Conservation (phyloP, 2,888 invertebrate genomes). For the Pocota personata region DNA sequence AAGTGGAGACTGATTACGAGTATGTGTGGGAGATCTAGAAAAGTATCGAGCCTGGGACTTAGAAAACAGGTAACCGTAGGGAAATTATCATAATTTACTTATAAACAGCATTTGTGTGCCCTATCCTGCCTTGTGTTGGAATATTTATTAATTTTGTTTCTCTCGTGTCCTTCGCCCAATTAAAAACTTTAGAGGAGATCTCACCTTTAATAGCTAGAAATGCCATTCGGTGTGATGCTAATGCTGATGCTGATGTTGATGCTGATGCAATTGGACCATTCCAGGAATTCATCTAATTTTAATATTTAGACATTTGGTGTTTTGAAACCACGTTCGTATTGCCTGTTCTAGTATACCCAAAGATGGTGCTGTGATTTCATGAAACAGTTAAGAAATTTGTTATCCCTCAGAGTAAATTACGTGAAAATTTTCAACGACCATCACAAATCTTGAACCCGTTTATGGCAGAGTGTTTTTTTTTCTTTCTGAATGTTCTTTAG, state of each 20-base stretch:
- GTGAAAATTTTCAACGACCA: constrained; percentile 65
- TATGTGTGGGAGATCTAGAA: constrained; percentile 45
- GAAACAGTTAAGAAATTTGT: constrained; percentile 51
- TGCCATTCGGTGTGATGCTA: constrained; percentile 34
- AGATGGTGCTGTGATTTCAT: constrained; percentile 49
- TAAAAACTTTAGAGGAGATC: constrained; percentile 24
- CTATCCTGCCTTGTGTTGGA: neutral
- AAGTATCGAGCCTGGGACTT: constrained; percentile 1
- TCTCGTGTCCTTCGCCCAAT: constrained; percentile 52
- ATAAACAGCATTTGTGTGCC: neutral
- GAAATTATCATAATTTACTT: constrained; percentile 52
- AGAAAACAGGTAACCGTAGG: constrained; percentile 30
- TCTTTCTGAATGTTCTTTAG: constrained; percentile 29
- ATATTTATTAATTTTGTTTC: constrained; percentile 44
- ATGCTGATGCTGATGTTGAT: too few relatives aligned
- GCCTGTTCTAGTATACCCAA: neutral
- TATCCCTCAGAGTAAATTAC: constrained; percentile 58
- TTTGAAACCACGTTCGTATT: constrained; percentile 13
- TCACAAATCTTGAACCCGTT: constrained; percentile 64
- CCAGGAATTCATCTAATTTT: constrained; percentile 52
- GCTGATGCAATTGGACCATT: constrained; percentile 56
- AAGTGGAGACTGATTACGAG: constrained; percentile 30
- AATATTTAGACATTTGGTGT: constrained; percentile 58
- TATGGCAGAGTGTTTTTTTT: constrained; percentile 22
- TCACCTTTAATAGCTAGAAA: constrained; percentile 36